Conservation (phyloP, 35 echinoderm and acorn worm species). For the Ophioderma brevispina region DNA sequence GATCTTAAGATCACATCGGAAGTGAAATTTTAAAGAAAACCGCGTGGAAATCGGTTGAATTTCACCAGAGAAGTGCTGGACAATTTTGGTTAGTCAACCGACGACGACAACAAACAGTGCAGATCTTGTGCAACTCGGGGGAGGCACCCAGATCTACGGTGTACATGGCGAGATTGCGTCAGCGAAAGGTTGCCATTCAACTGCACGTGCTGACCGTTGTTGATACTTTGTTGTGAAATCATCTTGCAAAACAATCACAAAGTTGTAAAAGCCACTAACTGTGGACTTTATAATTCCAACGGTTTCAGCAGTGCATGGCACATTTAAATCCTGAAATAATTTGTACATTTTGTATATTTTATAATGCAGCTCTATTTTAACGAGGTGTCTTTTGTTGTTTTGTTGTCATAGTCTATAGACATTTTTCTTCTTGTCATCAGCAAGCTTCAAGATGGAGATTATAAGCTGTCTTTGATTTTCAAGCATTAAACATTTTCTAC, state of each 20-base stretch:
- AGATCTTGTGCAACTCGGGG: background rate
- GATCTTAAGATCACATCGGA: conserved; percentile 4
- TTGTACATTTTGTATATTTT: background rate
- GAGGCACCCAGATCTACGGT: background rate
- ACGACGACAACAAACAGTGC: too few species aligned
- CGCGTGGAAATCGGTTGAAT: background rate
- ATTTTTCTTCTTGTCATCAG: too few species aligned
- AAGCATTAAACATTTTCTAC: background rate
- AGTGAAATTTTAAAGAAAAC: background rate
- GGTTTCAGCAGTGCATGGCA: background rate
- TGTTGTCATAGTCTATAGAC: too few species aligned
- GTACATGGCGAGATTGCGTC: background rate
- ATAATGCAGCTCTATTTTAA: background rate
- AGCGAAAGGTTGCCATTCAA: background rate
- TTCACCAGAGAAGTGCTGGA: background rate
- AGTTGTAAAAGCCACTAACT: background rate
- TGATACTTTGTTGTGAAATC: conserved; percentile 1
- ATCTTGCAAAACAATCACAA: background rate
- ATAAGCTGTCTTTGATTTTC: background rate
- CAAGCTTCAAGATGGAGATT: background rate
- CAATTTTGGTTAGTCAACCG: background rate
- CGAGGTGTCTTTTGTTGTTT: too few species aligned
- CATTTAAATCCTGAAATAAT: background rate
- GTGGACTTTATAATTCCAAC: background rate
- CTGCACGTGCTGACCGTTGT: background rate